phyloP scores from a whole-genome alignment of 2,888 invertebrate species.

The Lordiphosa andalusiaca region DNA sequence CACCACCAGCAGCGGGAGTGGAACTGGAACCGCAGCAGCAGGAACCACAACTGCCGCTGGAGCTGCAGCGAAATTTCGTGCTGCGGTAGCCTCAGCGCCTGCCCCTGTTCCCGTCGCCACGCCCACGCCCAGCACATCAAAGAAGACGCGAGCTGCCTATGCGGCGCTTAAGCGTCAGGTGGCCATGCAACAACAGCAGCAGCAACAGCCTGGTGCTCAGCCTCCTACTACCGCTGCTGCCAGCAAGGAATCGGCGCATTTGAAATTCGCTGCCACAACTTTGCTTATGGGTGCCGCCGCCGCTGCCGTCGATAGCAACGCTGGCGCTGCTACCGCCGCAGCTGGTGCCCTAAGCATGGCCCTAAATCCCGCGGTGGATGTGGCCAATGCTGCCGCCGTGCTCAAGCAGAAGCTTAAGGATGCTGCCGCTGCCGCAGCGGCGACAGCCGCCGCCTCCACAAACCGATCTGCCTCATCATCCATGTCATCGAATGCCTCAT shows the following conservation, averaged over 20 bases:
- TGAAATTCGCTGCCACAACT: slow-evolving; percentile 71
- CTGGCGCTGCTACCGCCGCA: slow-evolving; percentile 47
- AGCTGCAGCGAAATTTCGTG: slow-evolving; percentile 64
- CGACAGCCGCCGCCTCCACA: slow-evolving; percentile 52
- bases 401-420: slow-evolving; percentile 73
- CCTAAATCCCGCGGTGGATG: slow-evolving; percentile 36
- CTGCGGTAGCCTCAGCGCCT: slow-evolving; percentile 65
- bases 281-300: slow-evolving; percentile 74
- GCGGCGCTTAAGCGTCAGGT: slow-evolving; percentile 64
- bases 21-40: slow-evolving; percentile 27
- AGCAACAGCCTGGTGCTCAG: slow-evolving; percentile 25
- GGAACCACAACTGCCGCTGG: slow-evolving; percentile 47
- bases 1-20: slow-evolving; percentile 21
- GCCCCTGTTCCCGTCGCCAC: slow-evolving; percentile 24
- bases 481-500: slow-evolving; percentile 77
- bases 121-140: slow-evolving; percentile 42
- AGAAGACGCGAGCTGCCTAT: slow-evolving; percentile 64
- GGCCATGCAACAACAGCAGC: slow-evolving; percentile 55
- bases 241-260: slow-evolving; percentile 65
- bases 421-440: slow-evolving; percentile 57
- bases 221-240: slow-evolving; percentile 2
- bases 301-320: slow-evolving; percentile 74
- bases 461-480: slow-evolving; percentile 75
- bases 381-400: slow-evolving; percentile 64
- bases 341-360: slow-evolving; percentile 39